Evolutionary conservation across 2,888 invertebrate species (phyloP).

Genomic region (Doris montereyensis): DNA sequence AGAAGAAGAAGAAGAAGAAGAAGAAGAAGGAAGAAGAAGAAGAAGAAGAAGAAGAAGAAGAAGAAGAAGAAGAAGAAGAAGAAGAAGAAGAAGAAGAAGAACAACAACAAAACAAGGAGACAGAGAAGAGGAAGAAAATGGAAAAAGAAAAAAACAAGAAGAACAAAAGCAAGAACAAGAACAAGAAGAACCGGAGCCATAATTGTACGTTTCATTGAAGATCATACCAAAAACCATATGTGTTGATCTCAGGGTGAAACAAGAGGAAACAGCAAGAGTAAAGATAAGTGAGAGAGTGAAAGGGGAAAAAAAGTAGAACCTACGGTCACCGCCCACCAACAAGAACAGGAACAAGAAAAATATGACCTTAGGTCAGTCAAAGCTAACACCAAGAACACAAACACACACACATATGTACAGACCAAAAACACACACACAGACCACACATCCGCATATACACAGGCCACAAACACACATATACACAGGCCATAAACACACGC

Average conservation of each 20-base stretch:
- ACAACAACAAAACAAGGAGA: conserved; percentile 22
- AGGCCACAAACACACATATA: too few species aligned
- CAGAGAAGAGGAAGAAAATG: conserved; percentile 6
- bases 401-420: too few species aligned
- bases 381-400: too few species aligned
- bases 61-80: neutral
- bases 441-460: too few species aligned
- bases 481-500: too few species aligned
- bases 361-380: neutral
- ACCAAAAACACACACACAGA: too few species aligned
- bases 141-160: conserved; percentile 2
- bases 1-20: conserved; percentile 17
- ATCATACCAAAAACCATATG: neutral
- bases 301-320: neutral
- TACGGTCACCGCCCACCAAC: neutral
- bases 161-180: conserved; percentile 1
- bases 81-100: conserved; percentile 15
- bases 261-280: neutral
- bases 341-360: neutral
- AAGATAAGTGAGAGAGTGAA: neutral
- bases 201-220: neutral
- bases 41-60: neutral
- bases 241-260: too few species aligned
- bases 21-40: conserved; percentile 1
- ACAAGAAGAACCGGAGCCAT: neutral